phyloP scores from a whole-genome alignment of 2,888 invertebrate species.

The Camponotus fellah region DNA sequence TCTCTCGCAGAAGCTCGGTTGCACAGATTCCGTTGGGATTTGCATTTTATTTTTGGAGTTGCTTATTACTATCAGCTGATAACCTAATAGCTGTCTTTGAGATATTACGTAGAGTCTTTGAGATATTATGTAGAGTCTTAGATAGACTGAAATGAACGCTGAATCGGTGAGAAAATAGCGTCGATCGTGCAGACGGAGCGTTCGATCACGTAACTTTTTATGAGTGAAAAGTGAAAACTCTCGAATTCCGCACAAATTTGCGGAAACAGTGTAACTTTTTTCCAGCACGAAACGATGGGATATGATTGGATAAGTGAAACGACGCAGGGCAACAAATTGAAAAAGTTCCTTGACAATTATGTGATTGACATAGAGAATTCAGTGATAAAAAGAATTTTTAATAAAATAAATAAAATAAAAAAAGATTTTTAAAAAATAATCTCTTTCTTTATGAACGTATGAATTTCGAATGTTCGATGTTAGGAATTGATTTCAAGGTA shows the following conservation, averaged over 20 bases:
- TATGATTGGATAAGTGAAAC: constrained; percentile 8
- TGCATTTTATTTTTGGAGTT: constrained; percentile 33
- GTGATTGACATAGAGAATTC: neutral
- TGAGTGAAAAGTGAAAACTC: constrained; percentile 27
- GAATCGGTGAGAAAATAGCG: constrained; percentile 17
- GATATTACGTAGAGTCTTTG: neutral
- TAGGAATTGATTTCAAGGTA: neutral
- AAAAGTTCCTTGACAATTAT: constrained; percentile 34
- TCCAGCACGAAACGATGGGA: neutral
- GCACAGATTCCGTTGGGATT: constrained; percentile 24
- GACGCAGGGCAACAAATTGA: constrained; percentile 17
- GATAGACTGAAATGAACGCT: neutral
- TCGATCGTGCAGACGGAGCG: neutral
- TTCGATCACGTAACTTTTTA: constrained; percentile 28
- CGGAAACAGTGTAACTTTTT: constrained; percentile 29
- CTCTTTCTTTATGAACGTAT: neutral
- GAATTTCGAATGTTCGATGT: neutral
- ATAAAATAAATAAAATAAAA: neutral
- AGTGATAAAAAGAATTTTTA: constrained; percentile 2
- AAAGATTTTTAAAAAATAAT: neutral
- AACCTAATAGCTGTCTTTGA: constrained; percentile 39
- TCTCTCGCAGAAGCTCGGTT: constrained; percentile 17
- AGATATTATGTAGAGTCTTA: neutral
- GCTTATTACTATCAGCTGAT: constrained; percentile 40
- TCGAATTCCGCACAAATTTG: constrained; percentile 28